These are phyloP conservation scores for Zapornia atra DNA, from an alignment of 2,113 vertebrate species.

Conservation along the genomic window DNA sequence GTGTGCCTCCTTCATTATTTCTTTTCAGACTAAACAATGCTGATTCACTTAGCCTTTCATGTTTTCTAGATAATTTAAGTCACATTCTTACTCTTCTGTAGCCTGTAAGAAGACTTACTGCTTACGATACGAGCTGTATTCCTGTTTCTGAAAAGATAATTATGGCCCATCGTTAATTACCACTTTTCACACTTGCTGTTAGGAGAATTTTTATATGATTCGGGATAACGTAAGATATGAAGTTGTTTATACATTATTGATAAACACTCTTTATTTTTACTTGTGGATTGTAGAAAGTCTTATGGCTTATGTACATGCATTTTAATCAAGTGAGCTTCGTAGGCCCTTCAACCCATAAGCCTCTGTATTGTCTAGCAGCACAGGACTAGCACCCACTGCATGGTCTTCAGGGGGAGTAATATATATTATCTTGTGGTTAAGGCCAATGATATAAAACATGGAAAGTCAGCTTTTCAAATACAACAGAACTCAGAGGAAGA, in stretches of 20 bases:
- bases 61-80: constrained; percentile 1
- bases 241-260: not conserved
- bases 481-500: not conserved
- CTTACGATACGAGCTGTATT: not conserved
- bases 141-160: not conserved
- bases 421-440: not conserved
- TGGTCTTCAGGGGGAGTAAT: not conserved
- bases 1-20: not conserved
- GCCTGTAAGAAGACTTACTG: not conserved
- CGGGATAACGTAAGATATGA: not conserved
- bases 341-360: not conserved
- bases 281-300: not conserved
- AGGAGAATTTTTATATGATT: not conserved
- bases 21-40: not conserved
- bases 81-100: not conserved
- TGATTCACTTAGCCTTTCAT: not conserved
- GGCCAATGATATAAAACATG: not conserved
- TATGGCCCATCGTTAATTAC: not conserved
- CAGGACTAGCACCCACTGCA: not conserved
- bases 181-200: not conserved
- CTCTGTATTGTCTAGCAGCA: not conserved
- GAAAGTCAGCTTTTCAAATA: not conserved
- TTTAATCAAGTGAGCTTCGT: not conserved
- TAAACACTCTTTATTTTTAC: not conserved
- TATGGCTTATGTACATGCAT: not conserved